Evolutionary conservation across 2,888 invertebrate genomes (phyloP).

Genomic region (Pocota personata): DNA sequence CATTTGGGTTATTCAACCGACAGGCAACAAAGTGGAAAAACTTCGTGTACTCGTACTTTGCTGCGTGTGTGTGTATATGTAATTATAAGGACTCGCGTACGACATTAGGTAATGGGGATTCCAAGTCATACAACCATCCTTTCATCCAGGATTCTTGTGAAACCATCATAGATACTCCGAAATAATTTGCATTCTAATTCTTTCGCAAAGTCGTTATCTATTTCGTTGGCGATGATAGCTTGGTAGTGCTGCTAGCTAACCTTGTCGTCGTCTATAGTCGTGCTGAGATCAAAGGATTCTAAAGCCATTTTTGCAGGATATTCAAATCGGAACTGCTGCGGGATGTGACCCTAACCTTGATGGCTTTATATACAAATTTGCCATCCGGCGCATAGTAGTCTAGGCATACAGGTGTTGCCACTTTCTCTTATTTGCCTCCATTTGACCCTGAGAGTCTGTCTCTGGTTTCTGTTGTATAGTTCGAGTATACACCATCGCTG

Average conservation of each 20-base stretch:
- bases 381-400: constrained; percentile 22
- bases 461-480: not conserved
- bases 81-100: constrained; percentile 40
- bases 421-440: constrained; percentile 47
- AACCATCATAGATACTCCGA: constrained; percentile 13
- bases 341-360: constrained; percentile 67
- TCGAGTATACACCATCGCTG: not conserved
- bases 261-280: not conserved
- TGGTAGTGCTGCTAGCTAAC: no score
- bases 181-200: constrained; percentile 70
- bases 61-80: constrained; percentile 24
- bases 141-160: constrained; percentile 11
- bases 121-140: not conserved
- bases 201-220: constrained; percentile 63
- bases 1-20: constrained; percentile 12
- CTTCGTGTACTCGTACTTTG: not conserved
- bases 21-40: constrained; percentile 47
- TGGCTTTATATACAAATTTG: constrained; percentile 67
- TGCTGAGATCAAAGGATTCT: constrained; percentile 66
- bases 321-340: constrained; percentile 54
- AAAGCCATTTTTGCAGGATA: constrained; percentile 61
- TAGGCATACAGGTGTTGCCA: constrained; percentile 59
- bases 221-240: constrained; percentile 16
- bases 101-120: constrained; percentile 46
- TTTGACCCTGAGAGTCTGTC: constrained; percentile 23